Conservation (phyloP, 2,113 vertebrate species). For the Vicugna pacos region DNA sequence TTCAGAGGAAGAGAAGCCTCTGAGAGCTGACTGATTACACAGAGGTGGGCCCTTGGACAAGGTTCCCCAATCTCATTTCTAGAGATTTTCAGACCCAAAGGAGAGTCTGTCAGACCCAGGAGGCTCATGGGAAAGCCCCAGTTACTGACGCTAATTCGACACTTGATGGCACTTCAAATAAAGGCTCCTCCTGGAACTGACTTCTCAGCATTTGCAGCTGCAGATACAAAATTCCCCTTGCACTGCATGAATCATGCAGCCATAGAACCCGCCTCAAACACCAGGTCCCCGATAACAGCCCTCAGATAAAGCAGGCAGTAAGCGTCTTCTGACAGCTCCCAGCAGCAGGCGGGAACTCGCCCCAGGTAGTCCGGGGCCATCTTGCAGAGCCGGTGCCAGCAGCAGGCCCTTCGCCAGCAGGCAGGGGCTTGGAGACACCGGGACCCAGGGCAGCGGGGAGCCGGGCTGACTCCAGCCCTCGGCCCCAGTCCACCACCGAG, state of each 20-base stretch:
- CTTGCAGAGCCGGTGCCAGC: slow-evolving; percentile 19
- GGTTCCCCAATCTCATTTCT: fast-evolving
- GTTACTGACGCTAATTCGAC: fast-evolving
- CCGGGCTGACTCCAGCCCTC: neutral
- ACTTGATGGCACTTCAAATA: fast-evolving
- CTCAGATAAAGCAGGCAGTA: slow-evolving; percentile 79
- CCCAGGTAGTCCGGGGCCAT: slow-evolving; percentile 51
- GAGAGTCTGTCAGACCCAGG: neutral
- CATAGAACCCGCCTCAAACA: slow-evolving; percentile 68
- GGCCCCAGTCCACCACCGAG: slow-evolving; percentile 36
- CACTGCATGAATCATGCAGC: slow-evolving; percentile 69
- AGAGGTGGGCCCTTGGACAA: fast-evolving
- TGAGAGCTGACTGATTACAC: fast-evolving
- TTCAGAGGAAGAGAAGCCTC: neutral
- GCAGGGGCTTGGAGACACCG: slow-evolving; percentile 41
- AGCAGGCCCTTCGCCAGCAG: neutral
- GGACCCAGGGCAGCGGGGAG: neutral
- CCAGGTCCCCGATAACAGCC: slow-evolving; percentile 69
- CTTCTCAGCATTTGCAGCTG: slow-evolving; percentile 60
- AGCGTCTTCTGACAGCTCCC: slow-evolving; percentile 75
- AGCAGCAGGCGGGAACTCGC: slow-evolving; percentile 68
- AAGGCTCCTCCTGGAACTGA: slow-evolving; percentile 38
- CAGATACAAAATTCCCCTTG: slow-evolving; percentile 57
- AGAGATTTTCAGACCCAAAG: fast-evolving
- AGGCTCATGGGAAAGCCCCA: neutral